Evolutionary conservation across 2,888 invertebrate genomes (phyloP).

Genomic region (Drosophila kuntzei): DNA sequence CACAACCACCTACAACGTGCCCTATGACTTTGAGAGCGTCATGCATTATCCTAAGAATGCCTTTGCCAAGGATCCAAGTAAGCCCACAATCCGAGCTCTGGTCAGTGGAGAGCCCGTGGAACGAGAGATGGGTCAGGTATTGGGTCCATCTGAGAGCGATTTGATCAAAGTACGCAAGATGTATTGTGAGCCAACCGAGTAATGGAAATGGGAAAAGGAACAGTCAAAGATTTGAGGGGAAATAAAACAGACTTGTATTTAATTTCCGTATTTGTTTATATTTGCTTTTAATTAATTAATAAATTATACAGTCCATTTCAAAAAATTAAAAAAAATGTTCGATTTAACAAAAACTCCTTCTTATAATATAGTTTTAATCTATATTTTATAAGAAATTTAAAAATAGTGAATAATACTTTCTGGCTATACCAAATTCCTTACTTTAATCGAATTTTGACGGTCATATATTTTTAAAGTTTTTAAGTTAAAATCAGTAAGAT

Average conservation of each 20-base stretch:
- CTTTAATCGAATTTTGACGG: too few relatives aligned
- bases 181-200: conserved; percentile 73
- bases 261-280: background rate
- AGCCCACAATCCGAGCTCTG: conserved; percentile 76
- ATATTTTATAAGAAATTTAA: too few relatives aligned
- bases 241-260: background rate
- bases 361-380: too few relatives aligned
- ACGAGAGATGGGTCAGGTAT: conserved; percentile 78
- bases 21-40: conserved; percentile 81
- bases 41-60: conserved; percentile 83
- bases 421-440: too few relatives aligned
- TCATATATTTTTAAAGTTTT: too few relatives aligned
- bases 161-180: conserved; percentile 81
- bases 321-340: too few relatives aligned
- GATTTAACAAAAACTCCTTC: too few relatives aligned
- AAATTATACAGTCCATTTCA: too few relatives aligned
- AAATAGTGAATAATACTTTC: too few relatives aligned
- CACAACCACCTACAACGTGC: conserved; percentile 74
- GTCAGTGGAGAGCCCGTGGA: conserved; percentile 63
- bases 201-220: background rate
- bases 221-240: background rate
- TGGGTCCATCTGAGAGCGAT: conserved; percentile 79
- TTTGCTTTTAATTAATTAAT: background rate
- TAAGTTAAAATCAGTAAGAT: too few relatives aligned
- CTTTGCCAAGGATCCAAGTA: conserved; percentile 75